Evolutionary conservation across 2,888 invertebrate species (phyloP), one percentile per base, ranked within the genome.

Genomic region (Pseudococcus viburni): DNA sequence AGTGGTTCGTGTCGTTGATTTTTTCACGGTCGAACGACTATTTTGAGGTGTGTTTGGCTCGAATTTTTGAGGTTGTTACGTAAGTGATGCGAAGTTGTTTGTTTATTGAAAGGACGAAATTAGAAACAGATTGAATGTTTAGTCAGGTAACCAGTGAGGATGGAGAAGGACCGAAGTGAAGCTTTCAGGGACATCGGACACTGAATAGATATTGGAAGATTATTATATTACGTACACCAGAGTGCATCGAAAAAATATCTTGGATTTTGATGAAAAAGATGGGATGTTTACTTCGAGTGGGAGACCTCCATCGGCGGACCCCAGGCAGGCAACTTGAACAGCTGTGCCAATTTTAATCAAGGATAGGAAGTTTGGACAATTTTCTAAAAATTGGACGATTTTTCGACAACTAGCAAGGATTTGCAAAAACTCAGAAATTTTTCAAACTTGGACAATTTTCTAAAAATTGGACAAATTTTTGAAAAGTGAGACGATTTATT

Each of bases 21-120:
- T 39, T 77, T 77, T 77, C 77, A 42, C 77, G 77, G 77, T 42
- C 77, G 77, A 77, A 26, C 77, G 17, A 77, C 77, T 77, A 12
- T 77, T 39, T 77, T 39, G 77, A 77, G 77, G 77, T 77, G 77
- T 39, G 77, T 77, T 39, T 26, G 15, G 7, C 12, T 33, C n/a
- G 17, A 33, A n/a, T 77, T 64, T 68, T 68, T 77, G 77, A 39
- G 42, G 77, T 77, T 77, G 39, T 77, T 77, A 42, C 73, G 73
- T 42, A 77, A 26, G 12, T 26, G 77, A 77, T 26, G 77, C 22
- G 77, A 39, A 39, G 8, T 77, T 77, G 77, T 77, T 77, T 77
- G 42, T 77, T 77, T 9, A 77, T 39, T 39, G 39, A 77, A 42
- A 39, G 5, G 77, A 77, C n/a, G 77, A 77, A 39, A n/a, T 26